phyloP scores from a whole-genome alignment of 2,113 vertebrate genomes.

The Nansenia antarctica region DNA sequence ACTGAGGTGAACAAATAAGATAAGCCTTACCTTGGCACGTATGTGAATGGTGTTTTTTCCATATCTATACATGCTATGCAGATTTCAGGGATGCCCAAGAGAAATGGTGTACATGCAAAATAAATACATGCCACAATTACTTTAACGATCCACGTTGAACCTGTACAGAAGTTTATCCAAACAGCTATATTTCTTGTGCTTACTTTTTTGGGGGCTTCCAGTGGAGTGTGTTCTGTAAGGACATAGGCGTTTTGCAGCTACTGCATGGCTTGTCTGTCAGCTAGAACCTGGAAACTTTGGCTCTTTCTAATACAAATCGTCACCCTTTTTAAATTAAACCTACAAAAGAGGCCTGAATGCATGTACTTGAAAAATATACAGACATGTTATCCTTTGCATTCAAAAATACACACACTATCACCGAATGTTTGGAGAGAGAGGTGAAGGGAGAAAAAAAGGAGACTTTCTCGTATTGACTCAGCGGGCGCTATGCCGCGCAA shows the following conservation, averaged over 20 bases:
- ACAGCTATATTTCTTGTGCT: conserved; percentile 51
- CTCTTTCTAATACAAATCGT: conserved; percentile 44
- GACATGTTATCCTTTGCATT: conserved; percentile 70
- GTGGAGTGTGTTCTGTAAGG: conserved; percentile 38
- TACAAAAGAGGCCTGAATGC: conserved; percentile 55
- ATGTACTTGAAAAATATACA: conserved; percentile 68
- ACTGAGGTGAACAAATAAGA: not conserved
- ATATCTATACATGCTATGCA: not conserved
- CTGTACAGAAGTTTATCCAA: conserved; percentile 51
- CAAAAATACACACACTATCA: conserved; percentile 73
- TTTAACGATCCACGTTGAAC: conserved; percentile 40
- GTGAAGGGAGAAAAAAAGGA: conserved; percentile 40
- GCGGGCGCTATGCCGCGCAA: conserved; percentile 56
- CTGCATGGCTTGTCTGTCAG: conserved; percentile 39
- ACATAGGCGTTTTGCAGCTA: conserved; percentile 21
- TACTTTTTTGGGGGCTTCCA: conserved; percentile 43
- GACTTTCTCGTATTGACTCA: conserved; percentile 64
- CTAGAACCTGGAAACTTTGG: conserved; percentile 62
- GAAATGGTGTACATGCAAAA: conserved; percentile 7
- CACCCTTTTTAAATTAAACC: conserved; percentile 67
- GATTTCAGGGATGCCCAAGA: not conserved
- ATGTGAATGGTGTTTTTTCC: not conserved
- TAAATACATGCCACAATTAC: conserved; percentile 46
- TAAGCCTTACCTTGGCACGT: not conserved
- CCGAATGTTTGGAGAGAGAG: conserved; percentile 67